These are phyloP conservation scores for Microctenopoma stevenorrisi DNA, from an alignment of 2,797 vertebrate species.

Conservation along the genomic window DNA sequence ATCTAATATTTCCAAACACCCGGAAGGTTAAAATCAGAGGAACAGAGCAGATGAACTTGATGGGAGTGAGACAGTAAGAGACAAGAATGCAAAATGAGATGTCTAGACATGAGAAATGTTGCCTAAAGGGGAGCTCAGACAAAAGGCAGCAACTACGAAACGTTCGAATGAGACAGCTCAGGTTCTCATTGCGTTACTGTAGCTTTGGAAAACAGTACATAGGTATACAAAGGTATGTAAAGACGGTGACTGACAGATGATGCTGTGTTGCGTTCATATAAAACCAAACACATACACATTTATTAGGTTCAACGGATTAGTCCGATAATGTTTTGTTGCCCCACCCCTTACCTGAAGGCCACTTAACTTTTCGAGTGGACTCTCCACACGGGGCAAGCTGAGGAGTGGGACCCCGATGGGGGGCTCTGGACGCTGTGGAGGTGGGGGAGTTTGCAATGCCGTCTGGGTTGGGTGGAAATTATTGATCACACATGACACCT, in stretches of 20 bases:
- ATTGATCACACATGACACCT: constrained; percentile 93
- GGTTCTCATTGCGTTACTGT: background rate
- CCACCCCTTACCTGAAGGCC: constrained; percentile 91
- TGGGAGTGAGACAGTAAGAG: constrained; percentile 12
- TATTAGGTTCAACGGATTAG: too few species aligned
- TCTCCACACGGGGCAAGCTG: constrained; percentile 85
- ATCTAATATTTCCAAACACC: background rate
- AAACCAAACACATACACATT: background rate
- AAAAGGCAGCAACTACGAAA: background rate
- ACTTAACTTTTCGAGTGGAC: constrained; percentile 95
- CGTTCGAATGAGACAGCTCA: constrained; percentile 1
- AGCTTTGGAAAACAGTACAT: too few species aligned
- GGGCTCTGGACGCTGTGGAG: constrained; percentile 76
- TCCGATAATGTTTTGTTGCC: constrained; percentile 22
- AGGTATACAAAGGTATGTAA: too few species aligned
- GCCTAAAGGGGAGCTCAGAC: constrained; percentile 13
- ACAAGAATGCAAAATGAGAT: constrained; percentile 23
- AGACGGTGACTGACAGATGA: too few species aligned
- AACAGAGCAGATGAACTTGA: constrained; percentile 1
- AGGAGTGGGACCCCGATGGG: constrained; percentile 81
- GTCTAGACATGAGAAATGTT: constrained; percentile 1
- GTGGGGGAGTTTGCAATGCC: constrained; percentile 50
- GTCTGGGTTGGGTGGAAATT: constrained; percentile 87
- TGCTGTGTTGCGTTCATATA: too few species aligned
- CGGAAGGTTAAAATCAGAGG: constrained; percentile 8